Evolutionary conservation across 2,888 invertebrate genomes (phyloP).

Genomic region (Hirtodrosophila confusa): DNA sequence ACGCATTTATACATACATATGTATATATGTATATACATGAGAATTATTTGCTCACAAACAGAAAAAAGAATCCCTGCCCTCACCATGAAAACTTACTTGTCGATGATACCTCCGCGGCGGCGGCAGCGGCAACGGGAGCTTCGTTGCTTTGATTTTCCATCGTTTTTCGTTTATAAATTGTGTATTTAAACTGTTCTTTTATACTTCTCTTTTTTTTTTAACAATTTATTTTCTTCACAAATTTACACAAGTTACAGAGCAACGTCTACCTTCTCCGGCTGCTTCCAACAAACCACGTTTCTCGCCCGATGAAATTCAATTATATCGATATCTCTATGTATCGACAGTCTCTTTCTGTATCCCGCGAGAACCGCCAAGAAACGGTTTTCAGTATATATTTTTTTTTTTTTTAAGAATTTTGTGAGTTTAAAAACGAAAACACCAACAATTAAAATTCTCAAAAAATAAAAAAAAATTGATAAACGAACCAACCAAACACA

Average conservation of each 20-base stretch:
- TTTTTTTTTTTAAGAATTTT: conserved; percentile 1
- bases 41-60: conserved; percentile 38
- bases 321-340: conserved; percentile 46
- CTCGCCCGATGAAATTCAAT: conserved; percentile 46
- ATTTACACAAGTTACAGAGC: conserved; percentile 77
- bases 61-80: conserved; percentile 41
- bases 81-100: conserved; percentile 81
- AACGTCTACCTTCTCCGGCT: conserved; percentile 78
- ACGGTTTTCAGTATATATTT: conserved; percentile 21
- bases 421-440: background rate
- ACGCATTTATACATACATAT: conserved; percentile 1
- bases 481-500: conserved; percentile 24
- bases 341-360: conserved; percentile 13
- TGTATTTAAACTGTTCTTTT: conserved; percentile 67
- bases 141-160: conserved; percentile 81
- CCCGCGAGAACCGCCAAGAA: conserved; percentile 9
- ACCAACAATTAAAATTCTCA: conserved; percentile 10
- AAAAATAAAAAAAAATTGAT: conserved; percentile 9
- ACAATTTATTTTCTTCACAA: conserved; percentile 68
- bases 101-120: conserved; percentile 83
- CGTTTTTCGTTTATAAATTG: conserved; percentile 66
- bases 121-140: conserved; percentile 77
- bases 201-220: conserved; percentile 45
- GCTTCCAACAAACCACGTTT: conserved; percentile 80
- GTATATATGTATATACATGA: conserved; percentile 22